These are phyloP conservation scores for Pteropus alecto DNA, from an alignment of 2,113 vertebrate genomes.

Conservation along the genomic window DNA sequence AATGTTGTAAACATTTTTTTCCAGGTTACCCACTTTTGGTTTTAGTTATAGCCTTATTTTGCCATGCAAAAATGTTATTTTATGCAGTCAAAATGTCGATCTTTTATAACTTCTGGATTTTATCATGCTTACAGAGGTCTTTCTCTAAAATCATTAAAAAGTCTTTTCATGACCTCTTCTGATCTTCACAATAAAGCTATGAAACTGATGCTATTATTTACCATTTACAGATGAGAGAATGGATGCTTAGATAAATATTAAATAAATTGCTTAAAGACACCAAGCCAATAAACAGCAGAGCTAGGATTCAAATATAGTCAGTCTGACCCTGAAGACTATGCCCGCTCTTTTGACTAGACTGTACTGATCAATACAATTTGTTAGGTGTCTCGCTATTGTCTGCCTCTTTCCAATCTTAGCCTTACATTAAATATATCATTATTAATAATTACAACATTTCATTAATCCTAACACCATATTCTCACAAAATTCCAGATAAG, in stretches of 20 bases:
- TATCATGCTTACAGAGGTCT: background rate
- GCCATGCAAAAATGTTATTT: background rate
- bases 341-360: background rate
- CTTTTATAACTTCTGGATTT: background rate
- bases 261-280: background rate
- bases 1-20: background rate
- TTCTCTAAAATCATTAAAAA: background rate
- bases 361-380: background rate
- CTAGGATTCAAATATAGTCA: background rate
- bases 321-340: background rate
- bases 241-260: background rate
- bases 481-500: background rate
- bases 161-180: background rate
- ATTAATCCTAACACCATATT: background rate
- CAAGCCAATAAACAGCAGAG: background rate
- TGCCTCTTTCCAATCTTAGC: background rate
- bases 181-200: background rate
- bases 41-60: slow-evolving; percentile 3
- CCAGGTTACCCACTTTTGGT: background rate
- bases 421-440: background rate
- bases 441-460: background rate
- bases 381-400: background rate
- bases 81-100: background rate
- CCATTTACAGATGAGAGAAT: background rate
- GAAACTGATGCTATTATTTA: background rate